A percentile compares a stretch with the other conserved stretches of the same genome.
Conservation (phyloP, 2,113 vertebrate genomes). For the Argyrosomus japonicus region DNA sequence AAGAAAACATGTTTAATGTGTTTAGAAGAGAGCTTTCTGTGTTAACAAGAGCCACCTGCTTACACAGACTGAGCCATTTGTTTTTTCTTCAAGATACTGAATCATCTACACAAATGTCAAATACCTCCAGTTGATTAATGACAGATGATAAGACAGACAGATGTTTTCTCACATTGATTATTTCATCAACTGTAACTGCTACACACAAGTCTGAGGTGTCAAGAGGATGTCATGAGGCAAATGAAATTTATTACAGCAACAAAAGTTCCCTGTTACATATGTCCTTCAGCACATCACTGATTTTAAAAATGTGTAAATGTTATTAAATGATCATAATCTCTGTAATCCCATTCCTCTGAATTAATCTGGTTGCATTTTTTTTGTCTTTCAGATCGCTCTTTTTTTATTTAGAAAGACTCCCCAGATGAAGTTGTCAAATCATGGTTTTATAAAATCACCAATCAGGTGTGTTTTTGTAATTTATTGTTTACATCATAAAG, state of each 20-base stretch:
- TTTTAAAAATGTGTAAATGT: background rate
- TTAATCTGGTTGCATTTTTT: background rate
- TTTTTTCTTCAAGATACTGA: background rate
- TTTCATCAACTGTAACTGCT: background rate
- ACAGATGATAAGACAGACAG: conserved; percentile 58
- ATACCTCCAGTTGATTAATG: conserved; percentile 74
- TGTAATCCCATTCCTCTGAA: background rate
- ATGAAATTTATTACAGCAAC: background rate
- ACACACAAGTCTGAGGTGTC: background rate
- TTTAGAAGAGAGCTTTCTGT: background rate
- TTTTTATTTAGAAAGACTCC: conserved; percentile 77
- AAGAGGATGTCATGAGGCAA: background rate
- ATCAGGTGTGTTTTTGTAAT: conserved; percentile 25
- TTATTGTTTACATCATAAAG: conserved; percentile 55
- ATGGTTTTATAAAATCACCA: conserved; percentile 59
- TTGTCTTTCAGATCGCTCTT: conserved; percentile 75
- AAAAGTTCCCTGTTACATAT: background rate
- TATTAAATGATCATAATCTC: background rate
- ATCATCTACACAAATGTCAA: conserved; percentile 74
- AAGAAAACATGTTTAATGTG: background rate
- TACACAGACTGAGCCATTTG: background rate
- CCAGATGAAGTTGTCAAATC: conserved; percentile 76
- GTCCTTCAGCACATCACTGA: background rate
- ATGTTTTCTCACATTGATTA: background rate
- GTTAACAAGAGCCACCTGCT: background rate